phyloP scores from a whole-genome alignment of 2,888 invertebrate genomes.

The Timema cristinae region DNA sequence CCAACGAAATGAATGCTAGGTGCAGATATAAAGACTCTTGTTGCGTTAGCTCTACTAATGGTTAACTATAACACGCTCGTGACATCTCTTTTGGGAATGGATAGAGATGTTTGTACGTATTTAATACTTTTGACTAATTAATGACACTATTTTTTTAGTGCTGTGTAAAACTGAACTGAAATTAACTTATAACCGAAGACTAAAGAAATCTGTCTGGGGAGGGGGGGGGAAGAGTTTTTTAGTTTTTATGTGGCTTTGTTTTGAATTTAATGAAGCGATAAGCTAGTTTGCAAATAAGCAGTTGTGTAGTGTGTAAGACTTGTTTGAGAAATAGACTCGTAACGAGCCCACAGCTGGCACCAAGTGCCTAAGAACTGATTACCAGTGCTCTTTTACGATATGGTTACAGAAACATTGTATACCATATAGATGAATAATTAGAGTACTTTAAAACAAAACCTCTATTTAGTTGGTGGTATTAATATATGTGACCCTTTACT shows the following conservation, averaged over 20 bases:
- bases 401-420: conserved; percentile 18
- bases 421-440: conserved; percentile 23
- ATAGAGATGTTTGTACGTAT: too few species aligned
- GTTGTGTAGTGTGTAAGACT: conserved; percentile 21
- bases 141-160: conserved; percentile 1
- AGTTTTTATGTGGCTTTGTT: conserved; percentile 11
- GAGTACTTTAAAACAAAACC: conserved; percentile 24
- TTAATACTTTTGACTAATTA: too few species aligned
- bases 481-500: too few species aligned
- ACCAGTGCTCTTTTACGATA: conserved; percentile 30
- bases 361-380: conserved; percentile 30
- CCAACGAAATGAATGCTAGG: too few species aligned
- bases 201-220: not conserved
- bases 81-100: too few species aligned
- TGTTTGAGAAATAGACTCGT: conserved; percentile 18
- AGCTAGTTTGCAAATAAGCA: not conserved
- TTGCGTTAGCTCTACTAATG: too few species aligned
- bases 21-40: too few species aligned
- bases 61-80: too few species aligned
- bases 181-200: not conserved
- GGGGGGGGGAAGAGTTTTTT: not conserved
- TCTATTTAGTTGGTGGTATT: conserved; percentile 19
- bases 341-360: conserved; percentile 29
- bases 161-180: too few species aligned
- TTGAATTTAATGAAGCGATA: conserved; percentile 12